Base-by-base conservation (phyloP, 2,888 invertebrate genomes). In the Melanostoma scalare region DNA sequence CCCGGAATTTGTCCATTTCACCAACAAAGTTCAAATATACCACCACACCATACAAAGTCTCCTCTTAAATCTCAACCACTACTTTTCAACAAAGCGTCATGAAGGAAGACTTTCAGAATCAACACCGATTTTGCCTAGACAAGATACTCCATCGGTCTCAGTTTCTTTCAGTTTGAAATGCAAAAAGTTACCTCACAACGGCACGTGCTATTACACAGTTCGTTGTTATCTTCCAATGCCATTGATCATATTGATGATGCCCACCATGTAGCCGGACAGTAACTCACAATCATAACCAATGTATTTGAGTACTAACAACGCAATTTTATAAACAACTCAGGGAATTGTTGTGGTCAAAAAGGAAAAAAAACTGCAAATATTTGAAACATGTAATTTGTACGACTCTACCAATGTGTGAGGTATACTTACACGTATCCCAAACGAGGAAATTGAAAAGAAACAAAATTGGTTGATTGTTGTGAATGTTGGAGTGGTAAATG, bases 151-250 rank as follows among this genome's bases (percentile, higher is more conserved):
- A 20, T 20, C 20, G 1, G 20, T 20, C 20, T 20, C 20, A 20
- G 20, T 20, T 20, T 20, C 20, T 20, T 20, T 20, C 20, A 20
- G 20, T 20, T 20, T 20, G 20, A 61, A 61, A 36, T 52, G 52
- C 46, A 55, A 61, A 33, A 38, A 36, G 20, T 77, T 77, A 44
- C 63, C 63, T 56, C 71, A 72, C 9, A 46, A 9, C 35, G 69
- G 69, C 80, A 80, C 80, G 80, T 75, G 75, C 58, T 52, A 40
- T 74, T 58, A 69, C 74, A 74, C 20, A 20, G 20, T 33, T 38
- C 63, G 38, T 38, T 8, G 58, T n/a, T 38, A 42, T 33, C 44
- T 36, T 48, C 10, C 61, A 73, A 48, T 46, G 20, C 42, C 56
- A 42, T 73, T 38, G 46, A 74, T 74, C 68, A 50, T n/a, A 20